Evolutionary conservation across 2,888 invertebrate species (phyloP).

Genomic region (Aricia artaxerxes): DNA sequence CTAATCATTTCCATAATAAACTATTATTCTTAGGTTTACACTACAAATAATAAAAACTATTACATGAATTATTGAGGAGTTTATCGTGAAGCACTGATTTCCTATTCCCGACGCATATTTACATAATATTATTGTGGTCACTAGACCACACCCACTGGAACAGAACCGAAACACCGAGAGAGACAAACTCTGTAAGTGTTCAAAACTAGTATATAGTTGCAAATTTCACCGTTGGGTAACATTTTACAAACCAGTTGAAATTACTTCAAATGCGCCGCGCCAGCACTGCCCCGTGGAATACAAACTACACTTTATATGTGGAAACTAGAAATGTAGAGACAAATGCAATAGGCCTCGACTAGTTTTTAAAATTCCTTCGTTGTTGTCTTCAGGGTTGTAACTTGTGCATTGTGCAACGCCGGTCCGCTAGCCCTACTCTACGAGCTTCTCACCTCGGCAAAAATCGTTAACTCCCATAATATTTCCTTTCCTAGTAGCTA

Average conservation of each 20-base stretch:
- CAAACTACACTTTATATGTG: not conserved
- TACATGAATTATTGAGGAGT: too few relatives aligned
- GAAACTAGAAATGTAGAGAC: not conserved
- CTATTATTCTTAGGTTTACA: too few relatives aligned
- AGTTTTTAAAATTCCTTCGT: slow-evolving; percentile 4
- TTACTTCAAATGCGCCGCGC: not conserved
- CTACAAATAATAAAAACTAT: too few relatives aligned
- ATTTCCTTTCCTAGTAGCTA: too few relatives aligned
- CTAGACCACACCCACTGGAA: too few relatives aligned
- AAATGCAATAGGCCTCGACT: not conserved
- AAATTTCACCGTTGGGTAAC: not conserved
- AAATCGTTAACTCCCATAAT: not conserved
- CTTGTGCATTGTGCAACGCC: not conserved
- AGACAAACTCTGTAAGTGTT: too few relatives aligned
- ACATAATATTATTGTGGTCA: too few relatives aligned
- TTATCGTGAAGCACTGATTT: too few relatives aligned
- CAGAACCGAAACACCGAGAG: too few relatives aligned
- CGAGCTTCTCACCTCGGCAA: not conserved
- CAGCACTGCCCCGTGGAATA: not conserved
- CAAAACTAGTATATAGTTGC: not conserved
- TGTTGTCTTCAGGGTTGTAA: not conserved
- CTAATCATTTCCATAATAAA: too few relatives aligned
- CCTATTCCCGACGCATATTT: too few relatives aligned
- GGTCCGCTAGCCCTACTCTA: not conserved
- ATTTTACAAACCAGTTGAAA: not conserved